Evolutionary conservation across 1,140 invertebrate species (phyloP).

Genomic region (Ectropis grisescens): DNA sequence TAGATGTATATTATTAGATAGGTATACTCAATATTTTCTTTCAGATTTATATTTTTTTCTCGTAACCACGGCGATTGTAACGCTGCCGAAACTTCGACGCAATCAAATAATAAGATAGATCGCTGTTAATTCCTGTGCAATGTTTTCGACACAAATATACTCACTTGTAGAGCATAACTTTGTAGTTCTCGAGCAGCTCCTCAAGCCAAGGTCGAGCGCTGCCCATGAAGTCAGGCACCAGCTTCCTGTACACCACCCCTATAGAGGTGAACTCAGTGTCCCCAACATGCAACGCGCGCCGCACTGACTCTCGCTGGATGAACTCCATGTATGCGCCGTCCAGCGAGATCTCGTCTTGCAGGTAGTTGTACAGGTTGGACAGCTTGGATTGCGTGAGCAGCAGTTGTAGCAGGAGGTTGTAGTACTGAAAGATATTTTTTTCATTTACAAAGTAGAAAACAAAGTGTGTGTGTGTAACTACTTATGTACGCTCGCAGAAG

Average conservation of each 20-base stretch:
- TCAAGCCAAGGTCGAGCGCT: constrained; percentile 81
- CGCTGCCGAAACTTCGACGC: too few species aligned
- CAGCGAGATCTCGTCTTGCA: constrained; percentile 65
- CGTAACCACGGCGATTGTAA: too few species aligned
- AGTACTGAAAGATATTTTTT: constrained; percentile 55
- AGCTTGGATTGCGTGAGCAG: constrained; percentile 74
- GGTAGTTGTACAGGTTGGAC: constrained; percentile 76
- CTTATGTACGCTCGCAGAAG: too few species aligned
- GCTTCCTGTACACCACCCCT: constrained; percentile 73
- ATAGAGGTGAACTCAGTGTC: constrained; percentile 71
- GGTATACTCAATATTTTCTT: too few species aligned
- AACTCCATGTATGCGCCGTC: constrained; percentile 67
- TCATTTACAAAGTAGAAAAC: too few species aligned
- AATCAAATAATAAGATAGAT: too few species aligned
- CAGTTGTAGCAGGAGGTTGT: constrained; percentile 61
- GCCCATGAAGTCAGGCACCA: constrained; percentile 83
- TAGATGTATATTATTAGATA: too few species aligned
- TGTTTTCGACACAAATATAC: too few species aligned
- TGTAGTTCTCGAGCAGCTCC: constrained; percentile 75
- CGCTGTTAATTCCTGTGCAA: too few species aligned
- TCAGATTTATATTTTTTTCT: too few species aligned
- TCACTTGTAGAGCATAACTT: constrained; percentile 71
- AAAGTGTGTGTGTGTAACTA: too few species aligned
- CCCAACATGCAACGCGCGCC: constrained; percentile 71
- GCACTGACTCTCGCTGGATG: constrained; percentile 73